These are phyloP conservation scores for Drosophila neoperkinsi DNA, from an alignment of 2,888 invertebrate species.

Conservation along the genomic window DNA sequence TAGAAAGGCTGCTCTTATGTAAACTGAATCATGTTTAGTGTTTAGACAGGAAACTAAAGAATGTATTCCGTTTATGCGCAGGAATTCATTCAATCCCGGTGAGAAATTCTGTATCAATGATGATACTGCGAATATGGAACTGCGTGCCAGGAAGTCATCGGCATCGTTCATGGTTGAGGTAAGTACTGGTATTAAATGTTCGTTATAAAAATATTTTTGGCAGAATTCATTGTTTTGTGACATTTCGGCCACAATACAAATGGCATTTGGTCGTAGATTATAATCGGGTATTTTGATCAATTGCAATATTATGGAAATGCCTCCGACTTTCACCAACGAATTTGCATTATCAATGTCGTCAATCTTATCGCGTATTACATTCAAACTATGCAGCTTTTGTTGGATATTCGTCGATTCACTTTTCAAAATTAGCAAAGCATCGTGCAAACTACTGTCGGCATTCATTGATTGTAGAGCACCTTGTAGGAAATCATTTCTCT, in stretches of 20 bases:
- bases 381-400: conserved; percentile 50
- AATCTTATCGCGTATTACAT: conserved; percentile 59
- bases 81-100: conserved; percentile 59
- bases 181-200: conserved; percentile 88
- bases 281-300: conserved; percentile 83
- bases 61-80: conserved; percentile 49
- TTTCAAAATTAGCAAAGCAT: conserved; percentile 51
- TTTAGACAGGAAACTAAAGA: conserved; percentile 48
- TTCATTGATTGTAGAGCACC: conserved; percentile 53
- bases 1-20: conserved; percentile 69
- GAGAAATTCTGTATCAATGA: conserved; percentile 63
- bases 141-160: conserved; percentile 46
- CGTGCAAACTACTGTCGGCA: conserved; percentile 50
- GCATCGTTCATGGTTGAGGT: conserved; percentile 52
- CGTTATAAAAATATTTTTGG: conserved; percentile 89
- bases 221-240: conserved; percentile 95
- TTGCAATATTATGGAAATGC: conserved; percentile 40
- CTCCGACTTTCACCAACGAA: conserved; percentile 64
- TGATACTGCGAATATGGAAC: conserved; percentile 69
- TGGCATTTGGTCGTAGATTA: conserved; percentile 88
- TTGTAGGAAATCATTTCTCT: conserved; percentile 51
- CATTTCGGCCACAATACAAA: conserved; percentile 90
- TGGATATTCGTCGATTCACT: conserved; percentile 29
- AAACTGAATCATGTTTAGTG: conserved; percentile 43
- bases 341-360: conserved; percentile 68